phyloP scores from a whole-genome alignment of 2,113 vertebrate species.

The Microtus oregoni region DNA sequence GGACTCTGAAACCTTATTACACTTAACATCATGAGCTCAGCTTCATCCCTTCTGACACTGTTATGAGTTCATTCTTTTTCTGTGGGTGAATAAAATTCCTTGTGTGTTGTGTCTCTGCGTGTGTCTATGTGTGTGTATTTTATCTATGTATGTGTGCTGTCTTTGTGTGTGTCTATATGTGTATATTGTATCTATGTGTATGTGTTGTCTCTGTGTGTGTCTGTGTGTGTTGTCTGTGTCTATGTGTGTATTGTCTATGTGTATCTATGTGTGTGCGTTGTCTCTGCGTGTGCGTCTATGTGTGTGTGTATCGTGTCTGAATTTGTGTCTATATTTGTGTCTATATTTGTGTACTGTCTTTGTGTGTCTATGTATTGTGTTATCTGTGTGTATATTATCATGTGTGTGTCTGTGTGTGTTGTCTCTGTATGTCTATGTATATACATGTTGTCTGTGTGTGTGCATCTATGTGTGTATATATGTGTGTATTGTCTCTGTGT shows the following conservation, averaged over 20 bases:
- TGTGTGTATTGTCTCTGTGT: too few species aligned
- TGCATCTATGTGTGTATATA: neutral
- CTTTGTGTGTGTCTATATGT: neutral
- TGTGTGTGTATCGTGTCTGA: too few species aligned
- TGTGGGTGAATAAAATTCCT: neutral
- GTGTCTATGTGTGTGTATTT: neutral
- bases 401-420: too few species aligned
- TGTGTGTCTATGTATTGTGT: neutral
- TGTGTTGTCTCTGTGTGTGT: neutral
- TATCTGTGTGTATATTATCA: too few species aligned
- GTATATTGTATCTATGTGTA: neutral
- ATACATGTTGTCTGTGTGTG: too few species aligned
- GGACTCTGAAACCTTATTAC: neutral
- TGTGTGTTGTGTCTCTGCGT: neutral
- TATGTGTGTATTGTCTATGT: neutral
- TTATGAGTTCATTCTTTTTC: neutral
- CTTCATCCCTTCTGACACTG: neutral
- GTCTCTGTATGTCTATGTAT: too few species aligned
- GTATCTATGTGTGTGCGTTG: neutral
- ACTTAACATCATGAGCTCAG: neutral
- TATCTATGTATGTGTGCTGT: neutral
- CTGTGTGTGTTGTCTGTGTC: neutral
- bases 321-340: neutral
- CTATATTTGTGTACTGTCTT: too few species aligned
- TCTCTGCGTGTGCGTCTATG: too few species aligned